Evolutionary conservation across 2,888 invertebrate species (phyloP).

Genomic region (Nymphalis c-album): DNA sequence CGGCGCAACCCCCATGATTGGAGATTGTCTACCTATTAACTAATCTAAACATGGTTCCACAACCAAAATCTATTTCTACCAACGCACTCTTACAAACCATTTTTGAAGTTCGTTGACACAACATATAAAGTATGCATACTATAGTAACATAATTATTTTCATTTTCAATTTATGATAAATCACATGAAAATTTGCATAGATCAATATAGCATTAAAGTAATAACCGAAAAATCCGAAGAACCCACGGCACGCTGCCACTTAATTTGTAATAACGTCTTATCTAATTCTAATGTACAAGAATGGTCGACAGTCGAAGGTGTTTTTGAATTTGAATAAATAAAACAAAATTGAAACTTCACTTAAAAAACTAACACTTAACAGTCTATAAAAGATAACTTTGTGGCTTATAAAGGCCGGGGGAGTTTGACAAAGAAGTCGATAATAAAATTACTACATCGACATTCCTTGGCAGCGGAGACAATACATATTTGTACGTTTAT

Average conservation of each 20-base stretch:
- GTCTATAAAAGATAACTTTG: constrained; percentile 49
- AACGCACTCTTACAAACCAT: too few species aligned
- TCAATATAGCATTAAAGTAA: too few species aligned
- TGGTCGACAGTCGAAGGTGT: constrained; percentile 27
- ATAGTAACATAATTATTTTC: too few species aligned
- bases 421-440: constrained; percentile 64
- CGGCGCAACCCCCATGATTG: too few species aligned
- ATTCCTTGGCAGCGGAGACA: constrained; percentile 24
- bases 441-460: constrained; percentile 52
- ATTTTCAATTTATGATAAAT: too few species aligned
- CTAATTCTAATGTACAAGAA: constrained; percentile 28
- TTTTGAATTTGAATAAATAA: constrained; percentile 39
- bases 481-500: constrained; percentile 42
- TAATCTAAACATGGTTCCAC: too few species aligned
- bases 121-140: too few species aligned
- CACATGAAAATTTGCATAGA: too few species aligned
- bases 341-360: constrained; percentile 39
- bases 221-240: not conserved
- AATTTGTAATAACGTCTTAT: constrained; percentile 33
- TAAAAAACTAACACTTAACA: constrained; percentile 46
- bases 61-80: too few species aligned
- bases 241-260: constrained; percentile 16
- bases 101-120: too few species aligned
- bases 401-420: constrained; percentile 31
- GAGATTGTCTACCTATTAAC: too few species aligned